Percentiles rank a stretch among this genome's conserved stretches.
Conservation (phyloP, 2,888 invertebrate species). For the Stenchaetothrips biformis region DNA sequence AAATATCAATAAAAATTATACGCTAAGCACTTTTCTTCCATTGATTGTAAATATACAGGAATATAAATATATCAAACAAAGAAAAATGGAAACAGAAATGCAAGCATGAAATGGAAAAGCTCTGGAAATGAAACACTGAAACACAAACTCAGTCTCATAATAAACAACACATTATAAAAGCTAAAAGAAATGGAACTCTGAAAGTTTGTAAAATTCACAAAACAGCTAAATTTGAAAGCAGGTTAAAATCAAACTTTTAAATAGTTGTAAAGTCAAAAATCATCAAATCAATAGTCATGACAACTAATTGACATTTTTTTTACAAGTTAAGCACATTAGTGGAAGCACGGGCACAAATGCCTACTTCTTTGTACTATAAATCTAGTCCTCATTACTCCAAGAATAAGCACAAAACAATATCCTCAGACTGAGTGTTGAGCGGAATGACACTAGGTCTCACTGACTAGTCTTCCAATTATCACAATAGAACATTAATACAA, state of each 20-base stretch:
- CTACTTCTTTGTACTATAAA: slow-evolving; percentile 24
- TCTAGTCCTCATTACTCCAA: slow-evolving; percentile 4
- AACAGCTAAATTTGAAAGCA: too few species aligned
- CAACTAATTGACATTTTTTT: too few species aligned
- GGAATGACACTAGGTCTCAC: slow-evolving; percentile 15
- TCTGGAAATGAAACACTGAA: not conserved
- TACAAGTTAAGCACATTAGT: not conserved
- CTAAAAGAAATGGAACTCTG: not conserved
- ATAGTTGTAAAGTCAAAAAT: too few species aligned
- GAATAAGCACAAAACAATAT: slow-evolving; percentile 9
- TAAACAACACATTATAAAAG: not conserved
- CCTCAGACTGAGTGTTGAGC: slow-evolving; percentile 24
- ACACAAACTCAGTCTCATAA: slow-evolving; percentile 9
- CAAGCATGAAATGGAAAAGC: not conserved
- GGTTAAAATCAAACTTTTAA: too few species aligned
- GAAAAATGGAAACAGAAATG: not conserved
- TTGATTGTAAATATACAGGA: too few species aligned
- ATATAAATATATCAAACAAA: not conserved
- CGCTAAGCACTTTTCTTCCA: too few species aligned
- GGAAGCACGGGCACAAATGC: slow-evolving; percentile 15
- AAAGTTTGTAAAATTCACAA: not conserved
- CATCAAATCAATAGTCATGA: too few species aligned
- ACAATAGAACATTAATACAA: slow-evolving; percentile 15
- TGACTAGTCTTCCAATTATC: slow-evolving; percentile 23
- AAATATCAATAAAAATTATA: too few species aligned